Evolutionary conservation across 2,113 vertebrate genomes (phyloP).

Genomic region (Oryzias melastigma): DNA sequence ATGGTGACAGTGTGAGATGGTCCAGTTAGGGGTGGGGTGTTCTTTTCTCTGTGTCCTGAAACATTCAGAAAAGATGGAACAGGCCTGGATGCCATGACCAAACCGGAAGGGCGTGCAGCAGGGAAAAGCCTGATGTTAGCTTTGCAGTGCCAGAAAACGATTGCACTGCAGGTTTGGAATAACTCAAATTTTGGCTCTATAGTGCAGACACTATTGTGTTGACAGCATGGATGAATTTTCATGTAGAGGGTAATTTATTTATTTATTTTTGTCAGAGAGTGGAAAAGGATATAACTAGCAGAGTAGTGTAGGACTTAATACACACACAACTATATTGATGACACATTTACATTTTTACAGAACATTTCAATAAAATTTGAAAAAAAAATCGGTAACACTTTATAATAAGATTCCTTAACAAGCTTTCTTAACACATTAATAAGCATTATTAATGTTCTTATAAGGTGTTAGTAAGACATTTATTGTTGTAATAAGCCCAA

Average conservation of each 20-base stretch:
- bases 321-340: too few relatives aligned
- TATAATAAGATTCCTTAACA: too few relatives aligned
- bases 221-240: conserved; percentile 12
- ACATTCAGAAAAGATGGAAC: conserved; percentile 30
- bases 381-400: too few relatives aligned
- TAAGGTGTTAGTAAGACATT: too few relatives aligned
- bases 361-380: too few relatives aligned
- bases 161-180: conserved; percentile 2
- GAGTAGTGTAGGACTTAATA: too few relatives aligned
- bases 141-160: conserved; percentile 7
- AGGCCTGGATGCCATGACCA: conserved; percentile 1
- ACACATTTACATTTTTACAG: too few relatives aligned
- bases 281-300: too few relatives aligned
- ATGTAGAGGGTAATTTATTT: not conserved
- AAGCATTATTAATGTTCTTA: too few relatives aligned
- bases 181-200: conserved; percentile 3
- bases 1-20: conserved; percentile 25
- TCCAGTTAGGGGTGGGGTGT: conserved; percentile 15
- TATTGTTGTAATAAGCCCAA: too few relatives aligned
- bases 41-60: conserved; percentile 14
- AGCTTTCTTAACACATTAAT: too few relatives aligned
- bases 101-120: conserved; percentile 5
- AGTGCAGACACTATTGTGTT: conserved; percentile 8
- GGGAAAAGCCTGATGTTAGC: conserved; percentile 17
- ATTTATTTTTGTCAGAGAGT: not conserved